phyloP scores from a whole-genome alignment of 2,113 vertebrate genomes.

The Leuciscus idus region DNA sequence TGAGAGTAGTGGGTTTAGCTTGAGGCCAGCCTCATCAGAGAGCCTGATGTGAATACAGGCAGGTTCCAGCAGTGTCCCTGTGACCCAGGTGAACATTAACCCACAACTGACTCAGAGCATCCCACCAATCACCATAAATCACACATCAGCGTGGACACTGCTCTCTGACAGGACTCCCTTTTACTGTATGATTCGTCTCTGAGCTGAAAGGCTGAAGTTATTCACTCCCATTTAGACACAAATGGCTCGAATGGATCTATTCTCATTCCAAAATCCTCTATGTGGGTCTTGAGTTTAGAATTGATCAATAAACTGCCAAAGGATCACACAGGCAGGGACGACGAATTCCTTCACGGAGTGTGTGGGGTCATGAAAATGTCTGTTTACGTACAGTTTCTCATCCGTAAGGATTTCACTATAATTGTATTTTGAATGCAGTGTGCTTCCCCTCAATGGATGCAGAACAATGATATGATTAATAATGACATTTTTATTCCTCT shows the following conservation, averaged over 20 bases:
- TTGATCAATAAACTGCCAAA: slow-evolving; percentile 38
- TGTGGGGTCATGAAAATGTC: slow-evolving; percentile 28
- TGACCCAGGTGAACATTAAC: slow-evolving; percentile 78
- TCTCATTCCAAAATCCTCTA: slow-evolving; percentile 41
- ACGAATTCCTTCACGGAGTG: not conserved
- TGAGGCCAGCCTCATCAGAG: slow-evolving; percentile 64
- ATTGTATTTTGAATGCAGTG: not conserved
- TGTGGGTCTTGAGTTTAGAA: slow-evolving; percentile 27
- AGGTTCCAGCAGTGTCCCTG: slow-evolving; percentile 62
- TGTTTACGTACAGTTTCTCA: slow-evolving; percentile 14
- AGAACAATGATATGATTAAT: slow-evolving; percentile 18
- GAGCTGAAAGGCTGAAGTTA: slow-evolving; percentile 47
- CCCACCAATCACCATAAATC: slow-evolving; percentile 76
- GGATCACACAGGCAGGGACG: not conserved
- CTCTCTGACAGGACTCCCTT: slow-evolving; percentile 69
- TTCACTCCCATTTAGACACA: slow-evolving; percentile 49
- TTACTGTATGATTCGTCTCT: slow-evolving; percentile 55
- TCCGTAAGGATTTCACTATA: not conserved
- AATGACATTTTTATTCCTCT: slow-evolving; percentile 43
- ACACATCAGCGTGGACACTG: slow-evolving; percentile 72
- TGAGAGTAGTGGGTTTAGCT: slow-evolving; percentile 69
- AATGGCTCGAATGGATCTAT: slow-evolving; percentile 40
- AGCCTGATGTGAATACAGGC: slow-evolving; percentile 57
- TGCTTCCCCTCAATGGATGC: not conserved
- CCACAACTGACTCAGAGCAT: slow-evolving; percentile 67